Evolutionary conservation across 2,797 vertebrate species (phyloP).

Genomic region (Buphagus erythrorhynchus): DNA sequence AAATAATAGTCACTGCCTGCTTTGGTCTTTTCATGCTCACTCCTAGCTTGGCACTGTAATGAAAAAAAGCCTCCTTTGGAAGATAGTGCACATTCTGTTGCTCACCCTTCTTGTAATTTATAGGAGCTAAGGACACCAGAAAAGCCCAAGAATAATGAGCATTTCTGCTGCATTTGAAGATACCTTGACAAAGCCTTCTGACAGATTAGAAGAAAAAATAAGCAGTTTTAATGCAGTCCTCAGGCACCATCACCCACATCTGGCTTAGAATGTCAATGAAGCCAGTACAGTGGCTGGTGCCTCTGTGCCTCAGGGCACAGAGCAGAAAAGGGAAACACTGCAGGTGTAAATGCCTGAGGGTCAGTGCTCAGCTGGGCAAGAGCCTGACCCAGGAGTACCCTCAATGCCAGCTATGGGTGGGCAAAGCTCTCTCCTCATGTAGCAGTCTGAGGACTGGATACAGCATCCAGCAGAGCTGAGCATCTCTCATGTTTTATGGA

Average conservation of each 20-base stretch:
- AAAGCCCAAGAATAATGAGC: neutral
- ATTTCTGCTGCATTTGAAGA: neutral
- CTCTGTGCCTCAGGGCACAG: neutral
- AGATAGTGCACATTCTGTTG: neutral
- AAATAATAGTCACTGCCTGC: neutral
- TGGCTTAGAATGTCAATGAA: neutral
- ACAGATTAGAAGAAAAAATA: neutral
- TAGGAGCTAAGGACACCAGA: neutral
- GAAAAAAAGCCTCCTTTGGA: constrained; percentile 3
- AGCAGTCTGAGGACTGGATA: neutral
- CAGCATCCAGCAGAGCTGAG: neutral
- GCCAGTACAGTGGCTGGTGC: neutral
- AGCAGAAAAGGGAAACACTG: neutral
- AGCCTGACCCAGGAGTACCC: neutral
- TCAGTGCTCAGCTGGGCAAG: neutral
- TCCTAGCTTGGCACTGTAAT: neutral
- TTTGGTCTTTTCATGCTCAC: constrained; percentile 14
- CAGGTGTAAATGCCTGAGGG: neutral
- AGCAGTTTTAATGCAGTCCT: neutral
- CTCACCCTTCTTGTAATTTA: neutral
- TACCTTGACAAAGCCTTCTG: neutral
- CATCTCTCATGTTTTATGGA: neutral
- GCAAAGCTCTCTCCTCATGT: neutral
- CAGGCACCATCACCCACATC: neutral
- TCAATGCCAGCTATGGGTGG: neutral